These are phyloP conservation scores for Nerophis ophidion DNA, from an alignment of 2,113 vertebrate genomes.

Conservation along the genomic window DNA sequence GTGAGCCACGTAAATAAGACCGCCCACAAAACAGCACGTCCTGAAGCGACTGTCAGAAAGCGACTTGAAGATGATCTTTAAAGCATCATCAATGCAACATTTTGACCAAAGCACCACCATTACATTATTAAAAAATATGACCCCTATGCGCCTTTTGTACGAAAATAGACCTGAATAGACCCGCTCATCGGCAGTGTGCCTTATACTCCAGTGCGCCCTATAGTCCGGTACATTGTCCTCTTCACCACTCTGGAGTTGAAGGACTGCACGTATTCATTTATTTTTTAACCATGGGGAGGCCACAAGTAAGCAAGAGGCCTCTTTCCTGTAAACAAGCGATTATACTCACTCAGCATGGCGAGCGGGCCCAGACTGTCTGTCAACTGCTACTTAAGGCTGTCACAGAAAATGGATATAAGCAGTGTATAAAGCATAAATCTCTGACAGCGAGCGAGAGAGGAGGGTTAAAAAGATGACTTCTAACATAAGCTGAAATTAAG, in stretches of 20 bases:
- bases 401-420: constrained; percentile 58
- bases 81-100: no score
- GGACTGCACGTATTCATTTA: constrained; percentile 26
- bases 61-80: no score
- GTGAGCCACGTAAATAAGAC: no score
- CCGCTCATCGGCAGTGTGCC: no score
- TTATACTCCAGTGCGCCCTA: no score
- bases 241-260: constrained; percentile 9
- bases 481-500: constrained; percentile 70
- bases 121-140: no score
- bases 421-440: constrained; percentile 58
- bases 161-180: no score
- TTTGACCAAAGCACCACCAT: no score
- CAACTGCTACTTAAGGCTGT: constrained; percentile 65
- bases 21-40: no score
- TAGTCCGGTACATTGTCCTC: constrained; percentile 1
- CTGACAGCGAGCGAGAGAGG: constrained; percentile 20
- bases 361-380: constrained; percentile 54
- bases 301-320: constrained; percentile 35
- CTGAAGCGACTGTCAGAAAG: no score
- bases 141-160: no score
- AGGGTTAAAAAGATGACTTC: constrained; percentile 38
- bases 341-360: constrained; percentile 55
- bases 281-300: constrained; percentile 31
- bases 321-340: constrained; percentile 66